Percentiles rank a stretch among this genome's conserved stretches.
These are phyloP conservation scores for Trididemnum clinides DNA, from an alignment of 23 tunicate species.

Conservation along the genomic window DNA sequence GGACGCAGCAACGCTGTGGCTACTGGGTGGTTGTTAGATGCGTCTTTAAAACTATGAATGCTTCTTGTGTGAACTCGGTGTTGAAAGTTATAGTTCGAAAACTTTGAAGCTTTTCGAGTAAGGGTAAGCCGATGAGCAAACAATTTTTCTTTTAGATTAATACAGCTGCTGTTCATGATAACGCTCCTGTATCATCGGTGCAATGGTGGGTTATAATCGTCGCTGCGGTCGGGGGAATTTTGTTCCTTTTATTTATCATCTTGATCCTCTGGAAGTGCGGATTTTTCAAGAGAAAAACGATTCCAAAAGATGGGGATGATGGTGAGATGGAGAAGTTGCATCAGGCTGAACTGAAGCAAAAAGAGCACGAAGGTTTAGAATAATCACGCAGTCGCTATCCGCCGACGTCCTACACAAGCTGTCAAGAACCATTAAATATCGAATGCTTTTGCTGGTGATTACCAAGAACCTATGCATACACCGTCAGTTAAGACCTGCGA, in stretches of 20 bases:
- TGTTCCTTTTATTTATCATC: conserved; percentile 72
- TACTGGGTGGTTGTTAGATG: too few species aligned
- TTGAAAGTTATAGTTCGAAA: too few species aligned
- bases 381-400: not conserved
- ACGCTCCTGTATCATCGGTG: conserved; percentile 13
- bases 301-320: conserved; percentile 33
- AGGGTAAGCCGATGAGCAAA: too few species aligned
- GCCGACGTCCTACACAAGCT: too few species aligned
- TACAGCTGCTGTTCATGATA: conserved; percentile 44
- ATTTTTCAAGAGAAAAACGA: conserved; percentile 70
- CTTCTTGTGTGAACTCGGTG: too few species aligned
- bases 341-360: not conserved
- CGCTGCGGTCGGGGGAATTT: conserved; percentile 75
- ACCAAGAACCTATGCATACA: too few species aligned
- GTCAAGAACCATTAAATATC: too few species aligned
- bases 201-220: conserved; percentile 80
- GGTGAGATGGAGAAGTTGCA: conserved; percentile 25
- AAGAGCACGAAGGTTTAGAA: not conserved
- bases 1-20: too few species aligned
- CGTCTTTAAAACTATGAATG: too few species aligned
- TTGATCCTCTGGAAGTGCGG: conserved; percentile 84
- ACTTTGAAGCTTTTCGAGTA: too few species aligned
- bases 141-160: conserved; percentile 38
- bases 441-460: too few species aligned
- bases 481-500: too few species aligned